Evolutionary conservation across 2,113 vertebrate genomes (phyloP).

Genomic region (Abramis brama): DNA sequence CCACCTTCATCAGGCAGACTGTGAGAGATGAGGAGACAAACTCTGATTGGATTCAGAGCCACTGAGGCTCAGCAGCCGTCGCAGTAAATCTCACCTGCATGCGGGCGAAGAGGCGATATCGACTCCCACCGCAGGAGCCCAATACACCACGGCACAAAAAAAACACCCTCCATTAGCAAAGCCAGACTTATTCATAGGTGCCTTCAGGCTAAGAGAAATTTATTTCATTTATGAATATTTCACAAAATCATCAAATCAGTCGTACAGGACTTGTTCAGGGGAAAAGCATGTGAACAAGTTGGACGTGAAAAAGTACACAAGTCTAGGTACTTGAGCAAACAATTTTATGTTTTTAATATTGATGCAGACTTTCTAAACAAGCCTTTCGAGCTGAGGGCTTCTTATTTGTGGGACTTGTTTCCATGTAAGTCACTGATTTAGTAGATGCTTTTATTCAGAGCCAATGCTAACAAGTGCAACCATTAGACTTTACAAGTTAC

Average conservation of each 20-base stretch:
- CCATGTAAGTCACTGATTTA: neutral
- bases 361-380: neutral
- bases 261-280: conserved; percentile 58
- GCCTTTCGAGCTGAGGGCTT: neutral
- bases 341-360: conserved; percentile 1
- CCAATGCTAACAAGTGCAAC: neutral
- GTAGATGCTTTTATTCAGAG: neutral
- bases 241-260: conserved; percentile 65
- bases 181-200: conserved; percentile 75
- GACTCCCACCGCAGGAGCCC: conserved; percentile 67
- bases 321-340: neutral
- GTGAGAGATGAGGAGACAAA: conserved; percentile 52
- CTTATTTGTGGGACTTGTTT: neutral
- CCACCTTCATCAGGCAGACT: conserved; percentile 15
- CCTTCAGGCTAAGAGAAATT: conserved; percentile 74
- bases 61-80: conserved; percentile 60
- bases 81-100: conserved; percentile 67
- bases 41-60: conserved; percentile 50
- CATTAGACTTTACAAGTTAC: conserved; percentile 16
- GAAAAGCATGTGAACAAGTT: neutral
- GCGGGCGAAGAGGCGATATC: conserved; percentile 66
- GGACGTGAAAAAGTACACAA: neutral
- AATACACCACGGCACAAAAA: conserved; percentile 63
- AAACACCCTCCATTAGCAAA: conserved; percentile 70
- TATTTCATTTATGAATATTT: conserved; percentile 75